These are phyloP conservation scores for Drosophila burlai DNA, from an alignment of 1,140 invertebrate genomes.

Conservation along the genomic window DNA sequence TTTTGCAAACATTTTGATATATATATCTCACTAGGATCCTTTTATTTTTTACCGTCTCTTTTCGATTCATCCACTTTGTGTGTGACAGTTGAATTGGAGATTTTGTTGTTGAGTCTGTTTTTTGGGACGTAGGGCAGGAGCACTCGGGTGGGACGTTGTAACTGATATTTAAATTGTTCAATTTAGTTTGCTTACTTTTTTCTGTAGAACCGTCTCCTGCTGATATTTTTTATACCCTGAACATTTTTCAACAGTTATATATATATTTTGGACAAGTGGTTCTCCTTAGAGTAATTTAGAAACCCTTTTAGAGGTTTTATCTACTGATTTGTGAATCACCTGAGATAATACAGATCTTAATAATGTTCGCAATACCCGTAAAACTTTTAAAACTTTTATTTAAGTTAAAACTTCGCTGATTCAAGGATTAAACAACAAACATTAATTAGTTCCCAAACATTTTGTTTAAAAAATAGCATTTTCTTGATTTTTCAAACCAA, in stretches of 20 bases:
- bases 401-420: not conserved
- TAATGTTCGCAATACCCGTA: too few relatives aligned
- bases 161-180: conserved; percentile 59
- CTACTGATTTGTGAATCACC: too few relatives aligned
- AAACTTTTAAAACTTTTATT: too few relatives aligned
- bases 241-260: not conserved
- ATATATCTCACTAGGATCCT: conserved; percentile 6
- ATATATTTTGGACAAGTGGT: not conserved
- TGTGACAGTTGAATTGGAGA: conserved; percentile 34
- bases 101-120: conserved; percentile 41
- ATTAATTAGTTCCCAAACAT: not conserved
- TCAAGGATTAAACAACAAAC: not conserved
- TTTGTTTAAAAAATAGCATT: not conserved
- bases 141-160: conserved; percentile 32
- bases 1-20: conserved; percentile 40
- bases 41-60: conserved; percentile 17
- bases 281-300: not conserved
- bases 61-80: conserved; percentile 19
- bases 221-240: not conserved
- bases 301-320: too few relatives aligned
- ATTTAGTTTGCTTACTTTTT: conserved; percentile 31
- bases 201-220: not conserved
- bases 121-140: not conserved
- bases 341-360: too few relatives aligned
- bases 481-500: not conserved